A percentile compares a stretch with the other conserved stretches of the same genome.
Evolutionary conservation across 1,140 invertebrate species (phyloP).

Genomic region (Lutraria rhynchaena): DNA sequence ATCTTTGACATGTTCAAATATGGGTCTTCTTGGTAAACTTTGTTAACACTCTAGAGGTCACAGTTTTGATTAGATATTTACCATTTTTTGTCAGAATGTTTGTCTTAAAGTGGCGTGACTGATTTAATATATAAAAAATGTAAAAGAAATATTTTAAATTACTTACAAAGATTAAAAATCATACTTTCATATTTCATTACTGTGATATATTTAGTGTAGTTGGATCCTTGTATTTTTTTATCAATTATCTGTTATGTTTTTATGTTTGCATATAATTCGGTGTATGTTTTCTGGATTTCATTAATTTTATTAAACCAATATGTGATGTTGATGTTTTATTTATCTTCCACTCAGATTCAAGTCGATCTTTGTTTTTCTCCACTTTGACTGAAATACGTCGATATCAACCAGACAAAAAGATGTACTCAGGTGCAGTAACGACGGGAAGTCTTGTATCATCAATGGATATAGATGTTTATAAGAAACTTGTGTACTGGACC

Average conservation of each 20-base stretch:
- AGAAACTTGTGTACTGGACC: slow-evolving; percentile 94
- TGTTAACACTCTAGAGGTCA: too few relatives aligned
- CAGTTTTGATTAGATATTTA: too few relatives aligned
- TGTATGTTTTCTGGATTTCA: background rate
- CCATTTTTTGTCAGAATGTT: too few relatives aligned
- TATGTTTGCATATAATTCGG: background rate
- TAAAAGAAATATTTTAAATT: too few relatives aligned
- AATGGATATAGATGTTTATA: slow-evolving; percentile 91
- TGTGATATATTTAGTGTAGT: too few relatives aligned
- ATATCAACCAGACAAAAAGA: slow-evolving; percentile 89
- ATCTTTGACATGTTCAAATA: too few relatives aligned
- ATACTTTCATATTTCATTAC: too few relatives aligned
- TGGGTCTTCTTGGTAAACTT: too few relatives aligned
- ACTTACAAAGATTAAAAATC: too few relatives aligned
- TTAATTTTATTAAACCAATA: background rate
- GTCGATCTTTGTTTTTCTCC: slow-evolving; percentile 86
- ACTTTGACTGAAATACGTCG: slow-evolving; percentile 94
- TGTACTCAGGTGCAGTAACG: slow-evolving; percentile 86
- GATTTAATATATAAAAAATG: too few relatives aligned
- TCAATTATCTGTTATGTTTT: background rate
- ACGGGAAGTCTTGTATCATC: slow-evolving; percentile 92
- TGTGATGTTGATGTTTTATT: background rate
- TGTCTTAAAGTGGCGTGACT: too few relatives aligned
- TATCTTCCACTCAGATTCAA: slow-evolving; percentile 33
- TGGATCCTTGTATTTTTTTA: background rate